Conservation (phyloP, 2,888 invertebrate genomes). For the Serripes groenlandicus region DNA sequence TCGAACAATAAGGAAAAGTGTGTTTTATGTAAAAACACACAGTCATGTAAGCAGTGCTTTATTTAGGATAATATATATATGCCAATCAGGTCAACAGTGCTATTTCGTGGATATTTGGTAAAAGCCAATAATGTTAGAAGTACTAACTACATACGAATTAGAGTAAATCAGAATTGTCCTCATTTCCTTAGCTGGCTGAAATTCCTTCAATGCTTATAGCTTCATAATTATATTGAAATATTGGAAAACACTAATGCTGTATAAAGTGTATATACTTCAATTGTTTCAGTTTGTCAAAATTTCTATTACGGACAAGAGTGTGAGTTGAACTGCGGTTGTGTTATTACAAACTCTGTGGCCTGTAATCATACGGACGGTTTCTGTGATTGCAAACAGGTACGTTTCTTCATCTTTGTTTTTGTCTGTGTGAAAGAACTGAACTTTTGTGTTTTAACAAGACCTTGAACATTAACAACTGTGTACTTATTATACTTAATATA, state of each 20-base stretch:
- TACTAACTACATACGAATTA: not conserved
- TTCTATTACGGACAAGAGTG: not conserved
- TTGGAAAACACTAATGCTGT: not conserved
- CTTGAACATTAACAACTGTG: not conserved
- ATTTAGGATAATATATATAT: too few relatives aligned
- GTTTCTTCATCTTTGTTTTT: not conserved
- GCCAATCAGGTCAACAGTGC: too few relatives aligned
- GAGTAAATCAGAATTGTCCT: not conserved
- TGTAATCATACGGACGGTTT: not conserved
- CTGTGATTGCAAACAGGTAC: not conserved
- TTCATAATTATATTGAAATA: not conserved
- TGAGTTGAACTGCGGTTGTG: not conserved
- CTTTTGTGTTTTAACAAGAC: not conserved
- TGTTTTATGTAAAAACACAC: too few relatives aligned
- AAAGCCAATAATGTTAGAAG: too few relatives aligned
- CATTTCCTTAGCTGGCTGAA: not conserved
- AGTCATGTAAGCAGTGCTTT: too few relatives aligned
- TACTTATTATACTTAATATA: not conserved
- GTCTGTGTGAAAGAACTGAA: not conserved
- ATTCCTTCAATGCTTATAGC: not conserved
- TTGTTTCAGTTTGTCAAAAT: constrained; percentile 1
- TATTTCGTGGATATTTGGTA: too few relatives aligned
- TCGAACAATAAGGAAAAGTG: too few relatives aligned
- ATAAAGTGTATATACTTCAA: not conserved
- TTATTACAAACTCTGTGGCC: not conserved